Base-by-base conservation (phyloP, 2,797 vertebrate genomes). In the Platyrinchus mystaceus region DNA sequence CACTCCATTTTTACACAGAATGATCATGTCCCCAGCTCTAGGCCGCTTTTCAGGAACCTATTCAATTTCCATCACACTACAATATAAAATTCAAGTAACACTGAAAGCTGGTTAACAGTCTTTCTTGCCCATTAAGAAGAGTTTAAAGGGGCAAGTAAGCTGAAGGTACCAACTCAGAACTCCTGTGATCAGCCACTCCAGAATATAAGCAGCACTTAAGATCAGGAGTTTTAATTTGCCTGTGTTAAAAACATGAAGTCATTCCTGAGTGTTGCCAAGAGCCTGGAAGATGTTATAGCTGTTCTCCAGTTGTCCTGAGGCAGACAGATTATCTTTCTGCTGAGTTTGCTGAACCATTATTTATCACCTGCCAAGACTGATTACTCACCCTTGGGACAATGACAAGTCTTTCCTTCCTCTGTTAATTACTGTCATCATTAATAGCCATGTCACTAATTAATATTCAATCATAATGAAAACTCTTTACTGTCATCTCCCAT, bases 311-410 rank as follows among this genome's bases (percentile, higher is more conserved):
- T 95, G 92, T 97, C 96, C 97, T 95, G 58, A 47, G 93, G 96
- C 97, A 92, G 82, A 94, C 41, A 96, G 96, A 97, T 98, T 97
- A 98, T 97, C 95, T 97, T 98, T 97, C 96, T 97, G 97, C 97
- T 97, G 98, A 98, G 97, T 95, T 97, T 97, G 97, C 98, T 94
- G 95, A 97, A 97, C 97, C 97, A 96, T 98, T 98, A 98, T 98
- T 98, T 98, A 98, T 98, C 97, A 98, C 97, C 97, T 98, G 98
- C 97, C 98, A 98, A 98, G 97, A 97, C 94, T 96, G 97, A 98
- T 98, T 98, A 98, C 94, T 97, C 97, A 97, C 96, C 96, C 97
- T 93, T 68, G 34, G 96, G 97, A 98, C 97, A 98, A 97, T 96
- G 97, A 98, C 97, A 97, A 97, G 94, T 95, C 95, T 97, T 97